These are phyloP conservation scores for Antidorcas marsupialis DNA, from an alignment of 2,113 vertebrate species.

Conservation along the genomic window DNA sequence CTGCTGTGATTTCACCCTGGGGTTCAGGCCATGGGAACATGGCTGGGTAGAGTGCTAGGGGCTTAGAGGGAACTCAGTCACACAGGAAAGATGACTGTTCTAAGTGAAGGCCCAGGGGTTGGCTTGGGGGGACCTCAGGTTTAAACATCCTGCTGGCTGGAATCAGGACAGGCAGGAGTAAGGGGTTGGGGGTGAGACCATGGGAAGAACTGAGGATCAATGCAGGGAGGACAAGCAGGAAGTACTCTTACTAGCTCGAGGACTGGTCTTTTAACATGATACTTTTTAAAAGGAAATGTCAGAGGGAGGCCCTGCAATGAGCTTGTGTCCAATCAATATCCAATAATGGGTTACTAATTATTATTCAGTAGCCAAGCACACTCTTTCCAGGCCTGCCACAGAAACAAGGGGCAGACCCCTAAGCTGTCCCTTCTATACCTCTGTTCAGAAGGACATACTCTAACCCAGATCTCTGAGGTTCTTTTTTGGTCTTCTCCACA, in stretches of 20 bases:
- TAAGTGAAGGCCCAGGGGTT: not conserved
- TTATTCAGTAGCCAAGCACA: not conserved
- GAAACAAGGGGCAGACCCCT: not conserved
- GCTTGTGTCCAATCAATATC: slow-evolving; percentile 18
- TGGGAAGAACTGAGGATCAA: not conserved
- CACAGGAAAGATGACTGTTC: not conserved
- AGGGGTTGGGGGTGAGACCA: not conserved
- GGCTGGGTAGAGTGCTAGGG: not conserved
- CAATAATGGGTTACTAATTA: slow-evolving; percentile 34
- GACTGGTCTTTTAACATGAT: not conserved
- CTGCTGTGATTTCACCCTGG: not conserved
- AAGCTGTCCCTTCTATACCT: not conserved
- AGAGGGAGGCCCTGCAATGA: not conserved
- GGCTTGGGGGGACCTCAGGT: not conserved
- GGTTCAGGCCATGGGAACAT: not conserved
- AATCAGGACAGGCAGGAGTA: not conserved
- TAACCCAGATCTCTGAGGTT: not conserved
- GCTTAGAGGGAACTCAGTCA: not conserved
- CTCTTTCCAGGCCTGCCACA: not conserved
- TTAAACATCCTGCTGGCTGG: not conserved
- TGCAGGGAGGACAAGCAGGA: not conserved
- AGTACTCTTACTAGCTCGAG: not conserved
- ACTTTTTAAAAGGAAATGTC: not conserved
- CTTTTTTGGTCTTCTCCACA: not conserved
- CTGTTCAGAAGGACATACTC: not conserved